Evolutionary conservation across 2,888 invertebrate genomes (phyloP).

Genomic region (Oligia fasciuncula): DNA sequence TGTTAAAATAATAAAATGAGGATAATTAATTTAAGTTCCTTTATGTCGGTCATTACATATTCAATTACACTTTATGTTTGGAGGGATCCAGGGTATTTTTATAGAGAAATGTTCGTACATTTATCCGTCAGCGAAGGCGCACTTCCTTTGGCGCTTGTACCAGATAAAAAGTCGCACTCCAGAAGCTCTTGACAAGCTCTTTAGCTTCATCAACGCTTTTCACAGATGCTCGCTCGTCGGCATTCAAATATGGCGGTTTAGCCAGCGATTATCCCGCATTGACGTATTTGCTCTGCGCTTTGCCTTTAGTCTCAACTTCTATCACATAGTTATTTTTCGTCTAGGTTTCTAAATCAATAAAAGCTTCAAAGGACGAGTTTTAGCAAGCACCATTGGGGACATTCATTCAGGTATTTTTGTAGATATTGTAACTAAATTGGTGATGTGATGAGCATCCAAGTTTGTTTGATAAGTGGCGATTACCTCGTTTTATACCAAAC

Average conservation of each 20-base stretch:
- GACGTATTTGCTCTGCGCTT: conserved; percentile 50
- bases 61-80: conserved; percentile 58
- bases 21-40: conserved; percentile 48
- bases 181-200: conserved; percentile 64
- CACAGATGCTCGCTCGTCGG: conserved; percentile 65
- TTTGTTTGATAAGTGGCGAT: conserved; percentile 1
- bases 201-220: conserved; percentile 73
- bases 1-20: conserved; percentile 51
- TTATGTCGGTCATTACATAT: conserved; percentile 59
- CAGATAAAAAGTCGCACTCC: conserved; percentile 62
- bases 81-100: conserved; percentile 39
- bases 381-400: not conserved
- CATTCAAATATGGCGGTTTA: conserved; percentile 68
- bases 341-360: conserved; percentile 11
- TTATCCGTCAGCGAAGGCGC: conserved; percentile 28
- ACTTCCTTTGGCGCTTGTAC: conserved; percentile 52
- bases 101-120: conserved; percentile 50
- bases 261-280: conserved; percentile 66
- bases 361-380: not conserved
- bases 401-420: not conserved
- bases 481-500: conserved; percentile 17
- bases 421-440: conserved; percentile 1
- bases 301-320: conserved; percentile 11
- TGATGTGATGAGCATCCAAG: not conserved
- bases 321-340: not conserved